A percentile compares a stretch with the other conserved stretches of the same genome.
These are phyloP conservation scores for Pantherophis vulpinus DNA, from an alignment of 2,797 vertebrate genomes.

Conservation along the genomic window DNA sequence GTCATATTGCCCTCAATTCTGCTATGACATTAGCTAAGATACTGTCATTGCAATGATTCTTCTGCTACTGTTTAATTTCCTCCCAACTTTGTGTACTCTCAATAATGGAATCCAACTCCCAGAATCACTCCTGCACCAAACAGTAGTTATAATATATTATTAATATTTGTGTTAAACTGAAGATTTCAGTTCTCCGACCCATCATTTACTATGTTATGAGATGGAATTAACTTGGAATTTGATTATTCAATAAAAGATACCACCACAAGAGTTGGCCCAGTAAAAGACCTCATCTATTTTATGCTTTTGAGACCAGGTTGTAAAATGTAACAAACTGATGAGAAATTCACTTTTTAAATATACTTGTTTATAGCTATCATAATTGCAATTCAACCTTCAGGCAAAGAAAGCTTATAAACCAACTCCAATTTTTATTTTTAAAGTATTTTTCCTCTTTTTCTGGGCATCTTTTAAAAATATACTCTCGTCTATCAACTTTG, in stretches of 20 bases:
- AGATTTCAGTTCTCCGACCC: not conserved
- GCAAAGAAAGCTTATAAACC: not conserved
- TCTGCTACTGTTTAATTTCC: not conserved
- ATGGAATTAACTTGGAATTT: not conserved
- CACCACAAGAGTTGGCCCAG: not conserved
- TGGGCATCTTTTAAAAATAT: not conserved
- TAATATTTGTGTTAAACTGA: not conserved
- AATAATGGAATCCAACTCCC: not conserved
- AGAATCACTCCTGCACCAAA: not conserved
- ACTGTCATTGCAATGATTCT: not conserved
- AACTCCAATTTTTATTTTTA: not conserved
- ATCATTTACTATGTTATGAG: not conserved
- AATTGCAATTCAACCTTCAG: conserved; percentile 4
- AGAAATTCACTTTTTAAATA: not conserved
- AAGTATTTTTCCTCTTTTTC: not conserved
- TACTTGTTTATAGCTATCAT: not conserved
- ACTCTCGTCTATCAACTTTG: not conserved
- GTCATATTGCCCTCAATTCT: not conserved
- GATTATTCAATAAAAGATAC: not conserved
- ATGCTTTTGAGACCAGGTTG: not conserved
- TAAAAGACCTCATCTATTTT: conserved; percentile 5
- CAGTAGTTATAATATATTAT: not conserved
- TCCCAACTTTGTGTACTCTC: not conserved
- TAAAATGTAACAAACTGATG: conserved; percentile 7
- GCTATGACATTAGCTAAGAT: not conserved